These are phyloP conservation scores for Actinernus sp. DNA, from an alignment of 92 coral and sea anemone genomes.

Conservation along the genomic window DNA sequence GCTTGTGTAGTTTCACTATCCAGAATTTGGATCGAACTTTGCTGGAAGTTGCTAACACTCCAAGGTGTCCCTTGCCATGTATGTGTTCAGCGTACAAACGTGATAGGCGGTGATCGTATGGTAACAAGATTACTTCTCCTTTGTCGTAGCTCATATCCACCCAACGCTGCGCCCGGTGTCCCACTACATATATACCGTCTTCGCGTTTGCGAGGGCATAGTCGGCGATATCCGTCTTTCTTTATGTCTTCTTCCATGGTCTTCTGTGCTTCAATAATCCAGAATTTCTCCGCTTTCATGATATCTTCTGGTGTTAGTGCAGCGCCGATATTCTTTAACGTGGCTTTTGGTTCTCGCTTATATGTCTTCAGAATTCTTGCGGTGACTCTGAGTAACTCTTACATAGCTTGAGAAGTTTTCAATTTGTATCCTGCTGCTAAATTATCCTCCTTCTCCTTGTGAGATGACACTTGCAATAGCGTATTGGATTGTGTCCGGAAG, in stretches of 20 bases:
- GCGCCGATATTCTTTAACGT: slow-evolving; percentile 36
- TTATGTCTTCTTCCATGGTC: slow-evolving; percentile 18
- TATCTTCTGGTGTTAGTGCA: slow-evolving; percentile 18
- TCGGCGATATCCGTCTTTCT: slow-evolving; percentile 52
- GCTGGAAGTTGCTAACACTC: slow-evolving; percentile 56
- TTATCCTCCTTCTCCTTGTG: background rate
- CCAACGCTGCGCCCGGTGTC: slow-evolving; percentile 55
- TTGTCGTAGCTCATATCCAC: slow-evolving; percentile 58
- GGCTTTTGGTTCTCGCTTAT: slow-evolving; percentile 29
- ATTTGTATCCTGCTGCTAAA: slow-evolving; percentile 22
- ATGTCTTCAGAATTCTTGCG: slow-evolving; percentile 46
- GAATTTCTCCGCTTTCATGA: slow-evolving; percentile 43
- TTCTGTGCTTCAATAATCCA: slow-evolving; percentile 63
- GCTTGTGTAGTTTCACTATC: slow-evolving; percentile 35
- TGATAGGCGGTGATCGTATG: slow-evolving; percentile 48
- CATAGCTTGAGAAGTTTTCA: slow-evolving; percentile 32
- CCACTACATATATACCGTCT: slow-evolving; percentile 55
- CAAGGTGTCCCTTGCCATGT: slow-evolving; percentile 45
- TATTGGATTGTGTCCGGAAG: slow-evolving; percentile 17
- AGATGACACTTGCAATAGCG: background rate
- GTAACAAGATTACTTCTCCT: slow-evolving; percentile 52
- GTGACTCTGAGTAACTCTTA: slow-evolving; percentile 45
- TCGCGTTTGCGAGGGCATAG: slow-evolving; percentile 53
- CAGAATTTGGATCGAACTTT: slow-evolving; percentile 55
- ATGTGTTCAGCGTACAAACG: no score